Evolutionary conservation across 2,113 vertebrate species (phyloP), one percentile per base, ranked within the genome.

Genomic region (Heterocephalus glaber): DNA sequence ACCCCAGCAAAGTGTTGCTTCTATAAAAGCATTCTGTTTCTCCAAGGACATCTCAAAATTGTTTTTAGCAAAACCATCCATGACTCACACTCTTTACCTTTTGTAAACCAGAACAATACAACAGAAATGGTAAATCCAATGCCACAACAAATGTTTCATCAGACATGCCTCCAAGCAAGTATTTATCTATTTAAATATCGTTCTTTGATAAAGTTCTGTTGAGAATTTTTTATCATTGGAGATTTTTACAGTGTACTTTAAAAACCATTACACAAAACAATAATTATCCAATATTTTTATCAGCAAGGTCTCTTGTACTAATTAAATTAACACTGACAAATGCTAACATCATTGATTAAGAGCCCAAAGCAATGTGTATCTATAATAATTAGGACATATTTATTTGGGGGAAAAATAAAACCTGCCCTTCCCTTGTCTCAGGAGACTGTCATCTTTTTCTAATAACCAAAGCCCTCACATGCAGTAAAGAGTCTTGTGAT

Each of bases 251-350:
- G 58, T 33, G 61, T 76, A 89, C 72, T 94, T 94, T 88, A 96
- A 96, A 97, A 96, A 82, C 88, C 47, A 95, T 95, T 89, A 91
- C 88, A 92, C 89, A 97, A 97, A 96, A 95, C 90, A 97, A 84
- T 95, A 95, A 97, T 96, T 95, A 97, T 92, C 90, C 90, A 96
- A 92, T 96, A 89, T 96, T 95, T 95, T 81, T 88, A 95, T 61
- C 92, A 95, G 95, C 92, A 54, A 90, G 84, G 88, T 95, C 72
- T 90, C 86, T 96, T 86, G 84, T 86, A 95, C 95, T 97, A 96
- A 97, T 97, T 97, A 97, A 97, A 97, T 97, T 94, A 97, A 96
- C 92, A 92, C 81, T 83, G 81, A 85, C 94, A 97, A 95, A 82
- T 84, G 83, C 96, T 92, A 97, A 85, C 70, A 86, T 92, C 92